Evolutionary conservation across 2,888 invertebrate species (phyloP), one percentile per base, ranked within the genome.

Genomic region (Conops quadrifasciatus): DNA sequence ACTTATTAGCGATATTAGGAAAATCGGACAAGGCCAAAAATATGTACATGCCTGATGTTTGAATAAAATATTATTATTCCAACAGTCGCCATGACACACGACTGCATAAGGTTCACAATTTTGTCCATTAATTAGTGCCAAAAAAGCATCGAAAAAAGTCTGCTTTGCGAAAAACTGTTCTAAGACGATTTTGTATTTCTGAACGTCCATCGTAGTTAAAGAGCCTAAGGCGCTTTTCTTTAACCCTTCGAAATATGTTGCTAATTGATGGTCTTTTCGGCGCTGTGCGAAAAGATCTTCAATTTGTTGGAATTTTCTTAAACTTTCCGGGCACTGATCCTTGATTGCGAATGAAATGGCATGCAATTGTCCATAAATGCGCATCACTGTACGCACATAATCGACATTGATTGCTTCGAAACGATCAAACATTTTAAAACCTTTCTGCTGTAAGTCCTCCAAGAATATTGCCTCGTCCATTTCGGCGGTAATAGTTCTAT

Each of bases 351-450:
- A 80, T 2, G 88, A 87, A 4, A 87, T 78, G 0, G 88, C 88
- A 75, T 88, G 88, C 64, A 87, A 83, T 58, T 87, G 88, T 13
- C 86, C 88, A 53, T 88, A 82, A 7, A 84, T 81, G 67, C 83
- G 80, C 72, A 88, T 82, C 2, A 87, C 84, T 15, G 81, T 75
- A 21, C 81, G 80, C 2, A 86, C 83, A 74, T 85, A 82, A 4
- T 86, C 83, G 5, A 81, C 71, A 9, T 83, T 79, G 1, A 88
- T 73, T 0, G 84, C 83, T 36, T 83, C 79, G 51, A 84, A 84
- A 67, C 88, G 84, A 72, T 87, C 84, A 60, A 82, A 85, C 85
- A 88, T 86, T 21, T 79, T 75, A 76, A 85, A 88, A 13, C 85
- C 85, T 30, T 80, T 77, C n/a, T 78, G 73, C 67, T 81, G 79